Evolutionary conservation across 92 coral and sea anemone genomes (phyloP).

Genomic region (Parazoanthus darwini): DNA sequence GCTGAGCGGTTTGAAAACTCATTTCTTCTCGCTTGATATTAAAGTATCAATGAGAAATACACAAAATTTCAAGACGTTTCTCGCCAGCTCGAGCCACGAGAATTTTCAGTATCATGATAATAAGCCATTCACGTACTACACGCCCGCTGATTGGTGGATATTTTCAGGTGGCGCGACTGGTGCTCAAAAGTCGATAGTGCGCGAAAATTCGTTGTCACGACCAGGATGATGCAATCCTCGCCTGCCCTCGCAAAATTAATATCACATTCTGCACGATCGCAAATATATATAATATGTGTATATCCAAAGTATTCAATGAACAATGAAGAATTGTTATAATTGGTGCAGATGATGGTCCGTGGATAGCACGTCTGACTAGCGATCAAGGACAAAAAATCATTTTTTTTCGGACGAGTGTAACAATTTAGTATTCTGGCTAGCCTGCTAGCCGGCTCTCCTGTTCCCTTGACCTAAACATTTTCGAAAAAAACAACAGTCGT

Average conservation of each 20-base stretch:
- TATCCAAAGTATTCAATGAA: background rate
- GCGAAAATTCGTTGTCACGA: background rate
- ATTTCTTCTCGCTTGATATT: background rate
- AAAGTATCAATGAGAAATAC: background rate
- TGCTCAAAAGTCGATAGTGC: background rate
- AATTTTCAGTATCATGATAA: slow-evolving; percentile 2
- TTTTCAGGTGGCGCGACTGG: slow-evolving; percentile 46
- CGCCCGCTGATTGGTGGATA: slow-evolving; percentile 32
- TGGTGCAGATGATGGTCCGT: no score
- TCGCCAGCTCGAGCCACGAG: background rate
- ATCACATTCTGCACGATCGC: background rate
- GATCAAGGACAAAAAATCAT: no score
- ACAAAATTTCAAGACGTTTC: slow-evolving; percentile 22
- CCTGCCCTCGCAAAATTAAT: no score
- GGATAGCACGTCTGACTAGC: no score
- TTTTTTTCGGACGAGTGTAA: no score
- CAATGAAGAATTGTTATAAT: no score
- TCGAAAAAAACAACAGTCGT: no score
- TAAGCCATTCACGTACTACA: slow-evolving; percentile 26
- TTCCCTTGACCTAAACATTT: no score
- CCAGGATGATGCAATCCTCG: slow-evolving; percentile 13
- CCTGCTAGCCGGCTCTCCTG: no score
- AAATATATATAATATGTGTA: no score
- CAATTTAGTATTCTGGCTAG: no score
- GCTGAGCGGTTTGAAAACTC: slow-evolving; percentile 39